A percentile compares a stretch with the other conserved stretches of the same genome.
phyloP scores from a whole-genome alignment of 2,797 vertebrate genomes.

The Sciurus carolinensis region DNA sequence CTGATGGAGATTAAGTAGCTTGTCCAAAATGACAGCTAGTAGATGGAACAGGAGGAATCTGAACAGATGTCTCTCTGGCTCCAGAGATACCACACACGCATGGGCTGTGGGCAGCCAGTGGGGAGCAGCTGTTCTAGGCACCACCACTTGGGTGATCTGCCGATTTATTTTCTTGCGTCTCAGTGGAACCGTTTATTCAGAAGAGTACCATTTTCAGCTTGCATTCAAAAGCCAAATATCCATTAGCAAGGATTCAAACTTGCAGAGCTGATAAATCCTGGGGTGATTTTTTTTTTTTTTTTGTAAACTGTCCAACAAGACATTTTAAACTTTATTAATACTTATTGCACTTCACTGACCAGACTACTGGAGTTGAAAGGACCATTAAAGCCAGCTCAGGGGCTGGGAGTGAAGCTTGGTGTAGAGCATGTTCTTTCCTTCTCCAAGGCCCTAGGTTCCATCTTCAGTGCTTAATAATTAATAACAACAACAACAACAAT shows the following conservation, averaged over 20 bases:
- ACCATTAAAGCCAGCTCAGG: neutral
- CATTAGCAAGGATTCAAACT: conserved; percentile 7
- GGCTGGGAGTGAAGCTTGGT: neutral
- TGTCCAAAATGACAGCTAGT: neutral
- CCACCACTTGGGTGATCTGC: neutral
- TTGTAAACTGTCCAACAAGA: neutral
- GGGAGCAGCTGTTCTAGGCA: neutral
- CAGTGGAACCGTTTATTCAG: conserved; percentile 15
- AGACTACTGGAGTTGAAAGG: neutral
- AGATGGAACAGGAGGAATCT: neutral
- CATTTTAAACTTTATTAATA: neutral
- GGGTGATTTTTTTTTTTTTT: neutral
- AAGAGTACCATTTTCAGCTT: neutral
- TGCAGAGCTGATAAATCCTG: conserved; percentile 33
- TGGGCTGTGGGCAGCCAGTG: neutral
- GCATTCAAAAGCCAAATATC: neutral
- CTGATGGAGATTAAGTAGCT: neutral
- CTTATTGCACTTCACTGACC: neutral
- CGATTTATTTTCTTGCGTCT: neutral
- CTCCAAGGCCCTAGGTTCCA: neutral
- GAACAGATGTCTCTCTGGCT: neutral
- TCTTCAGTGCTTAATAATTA: neutral
- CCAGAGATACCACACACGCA: neutral
- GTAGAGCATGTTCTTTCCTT: neutral
- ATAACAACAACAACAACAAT: too few relatives aligned